phyloP scores from a whole-genome alignment of 1,140 invertebrate species.

The Diachasma alloeum region DNA sequence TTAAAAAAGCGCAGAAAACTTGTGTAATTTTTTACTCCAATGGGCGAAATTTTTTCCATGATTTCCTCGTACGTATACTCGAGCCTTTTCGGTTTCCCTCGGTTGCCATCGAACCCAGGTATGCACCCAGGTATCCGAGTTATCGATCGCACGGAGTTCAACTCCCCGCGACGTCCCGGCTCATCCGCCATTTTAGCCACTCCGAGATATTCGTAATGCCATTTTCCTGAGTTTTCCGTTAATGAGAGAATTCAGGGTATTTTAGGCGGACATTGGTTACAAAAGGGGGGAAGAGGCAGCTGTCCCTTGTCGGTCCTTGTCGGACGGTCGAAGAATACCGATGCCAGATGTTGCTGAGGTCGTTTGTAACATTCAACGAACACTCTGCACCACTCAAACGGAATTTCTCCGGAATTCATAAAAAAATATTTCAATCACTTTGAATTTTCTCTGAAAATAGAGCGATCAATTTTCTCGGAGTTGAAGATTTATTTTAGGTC shows the following conservation, averaged over 20 bases:
- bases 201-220: background rate
- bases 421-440: background rate
- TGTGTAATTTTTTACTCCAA: no score
- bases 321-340: background rate
- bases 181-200: background rate
- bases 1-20: no score
- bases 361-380: background rate
- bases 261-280: background rate
- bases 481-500: no score
- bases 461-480: no score
- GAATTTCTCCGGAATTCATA: background rate
- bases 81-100: conserved; percentile 19
- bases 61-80: no score
- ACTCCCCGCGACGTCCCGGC: background rate
- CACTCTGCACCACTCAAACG: background rate
- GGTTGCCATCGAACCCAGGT: conserved; percentile 18
- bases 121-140: conserved; percentile 5
- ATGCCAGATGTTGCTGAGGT: conserved; percentile 13
- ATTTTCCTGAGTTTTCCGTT: background rate
- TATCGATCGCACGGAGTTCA: conserved; percentile 24
- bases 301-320: conserved; percentile 2
- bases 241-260: background rate
- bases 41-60: no score
- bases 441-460: no score
- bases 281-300: background rate